phyloP scores from a whole-genome alignment of 2,797 vertebrate genomes.

The Coregonus ussuriensis region DNA sequence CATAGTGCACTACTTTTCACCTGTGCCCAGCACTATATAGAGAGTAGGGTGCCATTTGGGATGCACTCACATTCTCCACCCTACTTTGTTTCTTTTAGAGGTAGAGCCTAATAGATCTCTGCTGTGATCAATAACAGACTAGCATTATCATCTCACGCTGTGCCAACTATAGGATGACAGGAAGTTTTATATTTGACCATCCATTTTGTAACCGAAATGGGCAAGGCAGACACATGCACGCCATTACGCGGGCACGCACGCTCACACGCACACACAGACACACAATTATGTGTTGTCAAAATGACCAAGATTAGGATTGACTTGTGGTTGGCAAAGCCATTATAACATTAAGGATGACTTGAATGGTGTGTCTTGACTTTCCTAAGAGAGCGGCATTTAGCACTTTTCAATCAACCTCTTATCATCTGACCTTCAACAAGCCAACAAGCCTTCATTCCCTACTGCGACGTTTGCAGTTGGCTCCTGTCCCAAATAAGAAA shows the following conservation, averaged over 20 bases:
- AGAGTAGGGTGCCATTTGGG: not conserved
- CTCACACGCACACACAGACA: not conserved
- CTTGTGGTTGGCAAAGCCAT: slow-evolving; percentile 6
- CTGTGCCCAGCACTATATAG: not conserved
- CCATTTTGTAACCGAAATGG: not conserved
- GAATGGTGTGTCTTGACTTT: not conserved
- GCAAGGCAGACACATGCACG: not conserved
- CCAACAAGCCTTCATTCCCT: not conserved
- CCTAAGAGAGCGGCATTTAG: not conserved
- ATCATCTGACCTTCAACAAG: not conserved
- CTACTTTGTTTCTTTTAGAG: not conserved
- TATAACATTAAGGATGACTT: not conserved
- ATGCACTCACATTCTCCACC: not conserved
- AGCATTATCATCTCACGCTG: not conserved
- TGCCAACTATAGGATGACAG: not conserved
- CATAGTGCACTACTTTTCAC: not conserved
- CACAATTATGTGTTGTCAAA: not conserved
- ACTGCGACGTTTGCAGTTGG: not conserved
- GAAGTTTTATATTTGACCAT: not conserved
- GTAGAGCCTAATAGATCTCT: not conserved
- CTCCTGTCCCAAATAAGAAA: not conserved
- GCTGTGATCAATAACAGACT: not conserved
- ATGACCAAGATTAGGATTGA: not conserved
- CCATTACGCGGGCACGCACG: not conserved
- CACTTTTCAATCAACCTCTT: not conserved